Conservation (phyloP, 64 coral and sea anemone species). For the Montipora foliosa region DNA sequence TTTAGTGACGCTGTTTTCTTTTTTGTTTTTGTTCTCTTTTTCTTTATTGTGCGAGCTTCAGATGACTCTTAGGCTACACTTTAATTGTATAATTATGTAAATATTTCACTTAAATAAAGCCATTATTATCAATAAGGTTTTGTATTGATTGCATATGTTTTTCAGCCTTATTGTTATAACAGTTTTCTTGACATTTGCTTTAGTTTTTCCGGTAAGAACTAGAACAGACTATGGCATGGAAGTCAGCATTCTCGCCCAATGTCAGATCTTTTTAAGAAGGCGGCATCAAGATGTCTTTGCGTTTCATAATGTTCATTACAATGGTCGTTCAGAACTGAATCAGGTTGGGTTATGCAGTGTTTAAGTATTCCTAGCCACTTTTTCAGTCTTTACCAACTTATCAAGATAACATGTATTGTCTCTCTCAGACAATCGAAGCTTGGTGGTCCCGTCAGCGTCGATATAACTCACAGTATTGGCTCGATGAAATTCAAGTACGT, state of each 20-base stretch:
- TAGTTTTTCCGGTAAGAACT: conserved; percentile 41
- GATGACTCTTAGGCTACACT: too few species aligned
- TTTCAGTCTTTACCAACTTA: neutral
- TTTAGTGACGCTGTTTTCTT: neutral
- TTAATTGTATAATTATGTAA: too few species aligned
- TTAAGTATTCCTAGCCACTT: neutral
- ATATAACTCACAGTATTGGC: conserved; percentile 36
- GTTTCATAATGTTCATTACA: neutral
- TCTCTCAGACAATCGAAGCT: conserved; percentile 45
- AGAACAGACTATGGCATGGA: conserved; percentile 42
- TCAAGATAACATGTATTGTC: conserved; percentile 6
- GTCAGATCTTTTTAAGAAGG: conserved; percentile 50
- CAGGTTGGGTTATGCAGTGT: conserved; percentile 13
- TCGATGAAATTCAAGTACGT: conserved; percentile 38
- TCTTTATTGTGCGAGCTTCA: too few species aligned
- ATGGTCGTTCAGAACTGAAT: conserved; percentile 51
- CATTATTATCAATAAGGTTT: too few species aligned
- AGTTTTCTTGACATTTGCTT: neutral
- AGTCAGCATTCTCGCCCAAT: conserved; percentile 41
- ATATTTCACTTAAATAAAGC: too few species aligned
- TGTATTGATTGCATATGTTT: too few species aligned
- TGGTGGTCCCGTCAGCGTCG: conserved; percentile 57
- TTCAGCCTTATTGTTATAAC: neutral
- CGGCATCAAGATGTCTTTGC: conserved; percentile 25
- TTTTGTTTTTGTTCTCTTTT: neutral